A percentile compares a stretch with the other conserved stretches of the same genome.
Conservation (phyloP, 2,113 vertebrate species). For the Hucho hucho region DNA sequence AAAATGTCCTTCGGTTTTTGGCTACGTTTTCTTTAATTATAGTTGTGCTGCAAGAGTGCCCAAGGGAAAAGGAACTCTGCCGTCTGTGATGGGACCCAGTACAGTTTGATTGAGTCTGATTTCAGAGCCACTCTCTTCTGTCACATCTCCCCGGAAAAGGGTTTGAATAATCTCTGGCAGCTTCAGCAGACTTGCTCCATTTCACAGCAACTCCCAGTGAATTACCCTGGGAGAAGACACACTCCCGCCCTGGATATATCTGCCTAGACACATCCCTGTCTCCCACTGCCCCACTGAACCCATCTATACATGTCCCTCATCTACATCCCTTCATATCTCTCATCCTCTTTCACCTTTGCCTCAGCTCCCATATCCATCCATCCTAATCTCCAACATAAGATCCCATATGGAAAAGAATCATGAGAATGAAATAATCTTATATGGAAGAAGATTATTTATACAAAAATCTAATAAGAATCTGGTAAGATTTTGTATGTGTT, state of each 20-base stretch:
- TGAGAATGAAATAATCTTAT: no score
- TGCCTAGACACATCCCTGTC: background rate
- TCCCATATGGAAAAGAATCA: no score
- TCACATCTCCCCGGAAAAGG: background rate
- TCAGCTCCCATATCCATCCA: background rate
- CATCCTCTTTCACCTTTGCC: background rate
- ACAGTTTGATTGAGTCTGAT: constrained; percentile 1
- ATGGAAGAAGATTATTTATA: no score
- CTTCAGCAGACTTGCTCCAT: background rate
- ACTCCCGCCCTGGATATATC: background rate
- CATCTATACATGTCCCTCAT: background rate
- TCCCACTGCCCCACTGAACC: background rate
- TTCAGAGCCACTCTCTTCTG: constrained; percentile 5
- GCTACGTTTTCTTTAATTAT: background rate
- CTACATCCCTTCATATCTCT: background rate
- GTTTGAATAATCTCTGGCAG: background rate
- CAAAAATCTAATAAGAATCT: no score
- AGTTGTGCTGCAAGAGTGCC: background rate
- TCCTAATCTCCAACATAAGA: background rate
- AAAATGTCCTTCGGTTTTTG: background rate
- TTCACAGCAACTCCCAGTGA: constrained; percentile 1
- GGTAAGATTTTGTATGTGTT: no score
- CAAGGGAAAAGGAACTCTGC: no score
- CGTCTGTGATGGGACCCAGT: no score
- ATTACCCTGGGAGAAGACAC: background rate